A percentile compares a stretch with the other conserved stretches of the same genome.
Evolutionary conservation across 2,113 vertebrate species (phyloP).

Genomic region (Macheiramphus alcinus): DNA sequence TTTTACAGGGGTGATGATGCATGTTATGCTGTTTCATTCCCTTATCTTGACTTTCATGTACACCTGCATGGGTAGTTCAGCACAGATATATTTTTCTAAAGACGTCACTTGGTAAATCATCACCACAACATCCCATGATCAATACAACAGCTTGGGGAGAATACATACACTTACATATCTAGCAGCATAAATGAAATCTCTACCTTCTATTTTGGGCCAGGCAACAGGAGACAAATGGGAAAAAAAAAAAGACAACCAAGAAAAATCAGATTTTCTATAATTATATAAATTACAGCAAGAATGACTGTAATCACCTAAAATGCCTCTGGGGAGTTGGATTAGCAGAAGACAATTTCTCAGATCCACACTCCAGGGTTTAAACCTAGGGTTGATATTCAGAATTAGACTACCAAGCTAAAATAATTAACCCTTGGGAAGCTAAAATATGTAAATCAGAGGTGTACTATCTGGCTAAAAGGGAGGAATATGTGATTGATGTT

Average conservation of each 20-base stretch:
- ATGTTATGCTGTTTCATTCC: background rate
- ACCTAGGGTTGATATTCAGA: constrained; percentile 59
- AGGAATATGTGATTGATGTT: background rate
- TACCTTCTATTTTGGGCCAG: constrained; percentile 59
- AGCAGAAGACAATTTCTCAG: constrained; percentile 83
- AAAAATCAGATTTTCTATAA: constrained; percentile 77
- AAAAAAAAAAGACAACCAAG: constrained; percentile 67
- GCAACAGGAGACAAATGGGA: constrained; percentile 69
- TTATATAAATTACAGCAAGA: constrained; percentile 82
- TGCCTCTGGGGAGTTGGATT: constrained; percentile 77
- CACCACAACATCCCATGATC: background rate
- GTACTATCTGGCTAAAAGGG: background rate
- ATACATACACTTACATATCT: constrained; percentile 31
- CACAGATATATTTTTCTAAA: background rate
- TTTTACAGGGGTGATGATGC: background rate
- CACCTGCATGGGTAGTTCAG: background rate
- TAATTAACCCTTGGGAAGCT: constrained; percentile 69
- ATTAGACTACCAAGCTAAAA: constrained; percentile 62
- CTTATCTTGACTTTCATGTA: background rate
- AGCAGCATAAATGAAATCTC: constrained; percentile 41
- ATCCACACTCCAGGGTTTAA: constrained; percentile 76
- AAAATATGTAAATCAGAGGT: background rate
- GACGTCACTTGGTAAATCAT: background rate
- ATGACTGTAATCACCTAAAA: constrained; percentile 79
- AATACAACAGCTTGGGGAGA: constrained; percentile 27